Conservation (phyloP, 1,140 invertebrate species). For the Drosophila hydei region DNA sequence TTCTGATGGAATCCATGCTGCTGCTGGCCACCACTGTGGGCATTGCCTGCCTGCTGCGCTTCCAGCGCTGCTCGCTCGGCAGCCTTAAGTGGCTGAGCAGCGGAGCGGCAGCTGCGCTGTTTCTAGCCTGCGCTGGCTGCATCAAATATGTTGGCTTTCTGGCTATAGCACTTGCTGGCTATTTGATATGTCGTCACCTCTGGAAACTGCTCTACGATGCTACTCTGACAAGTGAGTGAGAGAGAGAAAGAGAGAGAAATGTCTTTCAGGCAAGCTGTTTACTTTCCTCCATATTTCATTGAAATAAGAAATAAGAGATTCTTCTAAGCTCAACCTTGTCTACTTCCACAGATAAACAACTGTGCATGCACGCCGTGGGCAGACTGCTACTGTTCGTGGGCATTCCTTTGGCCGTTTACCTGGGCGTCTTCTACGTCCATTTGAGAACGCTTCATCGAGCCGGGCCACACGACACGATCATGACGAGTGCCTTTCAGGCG, state of each 20-base stretch:
- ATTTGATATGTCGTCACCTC: conserved; percentile 90
- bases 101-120: conserved; percentile 86
- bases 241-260: not conserved
- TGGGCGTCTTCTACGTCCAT: conserved; percentile 94
- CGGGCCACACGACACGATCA: conserved; percentile 97
- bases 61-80: conserved; percentile 87
- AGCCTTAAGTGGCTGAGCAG: conserved; percentile 88
- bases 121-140: conserved; percentile 86
- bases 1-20: conserved; percentile 97
- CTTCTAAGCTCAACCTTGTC: not conserved
- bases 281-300: too few species aligned
- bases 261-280: too few species aligned
- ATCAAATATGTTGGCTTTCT: conserved; percentile 96
- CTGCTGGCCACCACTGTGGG: conserved; percentile 94
- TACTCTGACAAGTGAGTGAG: conserved; percentile 84
- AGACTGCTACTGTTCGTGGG: conserved; percentile 86
- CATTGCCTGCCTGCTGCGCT: conserved; percentile 91
- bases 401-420: conserved; percentile 90
- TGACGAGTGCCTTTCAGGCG: conserved; percentile 99
- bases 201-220: conserved; percentile 90
- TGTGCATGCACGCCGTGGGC: conserved; percentile 64
- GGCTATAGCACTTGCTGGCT: conserved; percentile 89
- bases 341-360: conserved; percentile 49
- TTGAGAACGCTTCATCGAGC: conserved; percentile 93
- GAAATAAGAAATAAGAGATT: too few species aligned